Evolutionary conservation across 1,140 invertebrate species (phyloP), one percentile per base, ranked within the genome.

Genomic region (Trachymyrmex cornetzi): DNA sequence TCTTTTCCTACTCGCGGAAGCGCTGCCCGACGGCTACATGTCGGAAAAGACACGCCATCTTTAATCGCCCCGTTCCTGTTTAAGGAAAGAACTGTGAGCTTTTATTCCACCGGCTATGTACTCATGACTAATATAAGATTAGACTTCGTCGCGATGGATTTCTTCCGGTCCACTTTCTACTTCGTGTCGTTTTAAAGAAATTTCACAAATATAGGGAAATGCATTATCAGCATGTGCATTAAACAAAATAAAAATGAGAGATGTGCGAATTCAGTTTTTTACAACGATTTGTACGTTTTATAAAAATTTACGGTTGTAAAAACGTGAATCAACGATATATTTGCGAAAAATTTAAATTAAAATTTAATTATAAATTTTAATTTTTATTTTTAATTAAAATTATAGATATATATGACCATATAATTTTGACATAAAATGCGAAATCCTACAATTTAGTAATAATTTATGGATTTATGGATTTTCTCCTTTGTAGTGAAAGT

Each of bases 1-100:
- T 87, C 79, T 87, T 87, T 74, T 87, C 79, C 44, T 81, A 5
- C 48, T 63, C 38, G 64, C 48, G 84, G 14, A 66, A 66, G 44
- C 59, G 77, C 64, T 86, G 77, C 64, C 75, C 85, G 50, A 64
- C 59, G 64, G 77, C 80, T 82, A 74, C 72, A 55, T 48, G 59
- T 22, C 57, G 27, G 48, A 22, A 69, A 30, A 38, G 59, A 66
- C 72, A 63, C 55, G 66, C 57, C 55, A 79, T 85, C 50, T 80
- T 86, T 82, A 71, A 86, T 82, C 77, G 85, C 27, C 38, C 22
- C 30, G n/a, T n/a, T 11, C n/a, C n/a, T 27, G 38, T 24, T 19
- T 27, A 59, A 50, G n/a, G 48, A 82, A 30, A 27, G 11, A 69
- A 50, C 34, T 34, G 24, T 71, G 38, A 61, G 27, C 38, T 81